These are phyloP conservation scores for Xanthorhoe designata DNA, from an alignment of 2,888 invertebrate genomes.

Conservation along the genomic window DNA sequence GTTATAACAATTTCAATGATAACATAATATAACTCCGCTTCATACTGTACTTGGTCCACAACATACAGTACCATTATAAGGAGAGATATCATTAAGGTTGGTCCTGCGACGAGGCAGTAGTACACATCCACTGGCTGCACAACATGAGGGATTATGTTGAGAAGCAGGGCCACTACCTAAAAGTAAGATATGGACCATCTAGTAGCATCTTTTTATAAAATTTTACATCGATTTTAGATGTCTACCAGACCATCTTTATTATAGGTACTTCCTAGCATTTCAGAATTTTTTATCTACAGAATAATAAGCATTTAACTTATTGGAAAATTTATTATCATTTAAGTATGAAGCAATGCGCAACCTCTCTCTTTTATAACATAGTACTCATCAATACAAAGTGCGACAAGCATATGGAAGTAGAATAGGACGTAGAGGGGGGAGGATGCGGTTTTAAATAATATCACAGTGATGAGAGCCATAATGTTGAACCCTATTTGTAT, in stretches of 20 bases:
- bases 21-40: constrained; percentile 73
- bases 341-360: constrained; percentile 51
- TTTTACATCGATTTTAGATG: neutral
- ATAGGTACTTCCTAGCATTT: neutral
- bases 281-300: constrained; percentile 44
- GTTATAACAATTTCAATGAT: constrained; percentile 61
- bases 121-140: constrained; percentile 68
- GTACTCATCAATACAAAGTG: constrained; percentile 68
- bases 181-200: constrained; percentile 67
- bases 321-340: constrained; percentile 44
- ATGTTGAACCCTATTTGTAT: constrained; percentile 60
- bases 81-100: constrained; percentile 74
- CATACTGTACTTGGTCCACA: constrained; percentile 75
- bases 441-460: constrained; percentile 45
- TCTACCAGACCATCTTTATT: neutral
- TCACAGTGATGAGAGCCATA: constrained; percentile 52
- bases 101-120: constrained; percentile 71
- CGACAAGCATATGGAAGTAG: constrained; percentile 68
- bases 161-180: constrained; percentile 80
- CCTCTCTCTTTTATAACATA: constrained; percentile 70
- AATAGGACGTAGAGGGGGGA: constrained; percentile 68
- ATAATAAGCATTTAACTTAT: constrained; percentile 65
- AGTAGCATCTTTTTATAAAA: constrained; percentile 33
- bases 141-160: constrained; percentile 75
- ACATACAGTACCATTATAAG: constrained; percentile 74